Conservation (phyloP, 1,140 invertebrate genomes). For the Cherax quadricarinatus region DNA sequence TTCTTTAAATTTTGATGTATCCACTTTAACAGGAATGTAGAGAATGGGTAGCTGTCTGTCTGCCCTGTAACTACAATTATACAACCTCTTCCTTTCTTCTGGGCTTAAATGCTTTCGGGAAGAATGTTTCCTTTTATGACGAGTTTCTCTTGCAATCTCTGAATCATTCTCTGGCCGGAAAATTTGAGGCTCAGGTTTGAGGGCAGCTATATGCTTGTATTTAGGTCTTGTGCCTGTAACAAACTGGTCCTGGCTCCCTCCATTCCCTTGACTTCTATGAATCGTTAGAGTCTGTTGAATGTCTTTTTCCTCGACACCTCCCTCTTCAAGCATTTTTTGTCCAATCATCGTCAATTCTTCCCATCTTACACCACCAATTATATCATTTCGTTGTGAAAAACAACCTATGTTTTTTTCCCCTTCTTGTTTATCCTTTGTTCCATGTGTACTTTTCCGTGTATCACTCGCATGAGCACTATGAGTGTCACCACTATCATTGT, state of each 20-base stretch:
- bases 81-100: constrained; percentile 33
- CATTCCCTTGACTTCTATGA: background rate
- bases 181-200: constrained; percentile 11
- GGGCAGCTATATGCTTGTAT: background rate
- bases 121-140: background rate
- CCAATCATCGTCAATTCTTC: constrained; percentile 52
- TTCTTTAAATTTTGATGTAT: constrained; percentile 44
- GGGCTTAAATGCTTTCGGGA: background rate
- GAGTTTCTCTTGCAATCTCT: background rate
- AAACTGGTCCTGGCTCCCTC: background rate
- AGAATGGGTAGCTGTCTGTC: constrained; percentile 43
- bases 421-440: background rate
- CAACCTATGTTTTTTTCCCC: constrained; percentile 32
- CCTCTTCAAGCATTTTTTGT: constrained; percentile 50
- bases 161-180: constrained; percentile 12
- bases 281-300: background rate
- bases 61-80: constrained; percentile 29
- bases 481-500: constrained; percentile 28
- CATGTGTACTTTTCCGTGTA: background rate
- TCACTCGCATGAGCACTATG: background rate
- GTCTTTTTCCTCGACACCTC: background rate
- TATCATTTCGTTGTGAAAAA: constrained; percentile 37
- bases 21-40: constrained; percentile 55
- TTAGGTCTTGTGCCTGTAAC: constrained; percentile 41
- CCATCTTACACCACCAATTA: constrained; percentile 49